A percentile compares a stretch with the other conserved stretches of the same genome.
Evolutionary conservation across 2,888 invertebrate genomes (phyloP).

Genomic region (Steinernema hermaphroditum): DNA sequence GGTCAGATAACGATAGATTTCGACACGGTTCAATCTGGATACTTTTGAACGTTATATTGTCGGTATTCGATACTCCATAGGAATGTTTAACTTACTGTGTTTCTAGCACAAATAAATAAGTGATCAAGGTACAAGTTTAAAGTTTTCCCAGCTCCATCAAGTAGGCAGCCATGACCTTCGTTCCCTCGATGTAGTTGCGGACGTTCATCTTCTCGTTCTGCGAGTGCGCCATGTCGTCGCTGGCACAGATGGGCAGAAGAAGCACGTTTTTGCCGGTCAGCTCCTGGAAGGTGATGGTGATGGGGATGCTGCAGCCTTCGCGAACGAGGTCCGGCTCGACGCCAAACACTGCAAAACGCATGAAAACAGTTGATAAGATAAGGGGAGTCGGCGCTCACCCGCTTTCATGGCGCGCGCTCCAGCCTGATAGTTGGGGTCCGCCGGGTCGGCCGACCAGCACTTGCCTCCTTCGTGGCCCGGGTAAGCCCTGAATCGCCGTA

Average conservation of each 20-base stretch:
- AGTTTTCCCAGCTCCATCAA: background rate
- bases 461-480: constrained; percentile 76
- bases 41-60: no score
- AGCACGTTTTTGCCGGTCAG: constrained; percentile 79
- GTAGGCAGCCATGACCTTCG: background rate
- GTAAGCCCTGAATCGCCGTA: no score
- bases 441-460: constrained; percentile 87
- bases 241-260: constrained; percentile 86
- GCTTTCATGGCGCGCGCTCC: constrained; percentile 71
- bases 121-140: background rate
- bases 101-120: no score
- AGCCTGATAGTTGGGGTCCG: constrained; percentile 86
- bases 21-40: no score
- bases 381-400: constrained; percentile 56
- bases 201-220: constrained; percentile 39
- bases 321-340: constrained; percentile 88
- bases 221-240: constrained; percentile 97
- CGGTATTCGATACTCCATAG: no score
- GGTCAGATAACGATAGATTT: no score
- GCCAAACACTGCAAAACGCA: constrained; percentile 71
- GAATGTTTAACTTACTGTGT: no score
- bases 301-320: constrained; percentile 96
- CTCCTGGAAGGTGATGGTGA: constrained; percentile 79
- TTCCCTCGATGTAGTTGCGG: constrained; percentile 36
- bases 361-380: constrained; percentile 69